phyloP scores from a whole-genome alignment of 2,797 vertebrate species.

The Cryptoblepharus egeriae region DNA sequence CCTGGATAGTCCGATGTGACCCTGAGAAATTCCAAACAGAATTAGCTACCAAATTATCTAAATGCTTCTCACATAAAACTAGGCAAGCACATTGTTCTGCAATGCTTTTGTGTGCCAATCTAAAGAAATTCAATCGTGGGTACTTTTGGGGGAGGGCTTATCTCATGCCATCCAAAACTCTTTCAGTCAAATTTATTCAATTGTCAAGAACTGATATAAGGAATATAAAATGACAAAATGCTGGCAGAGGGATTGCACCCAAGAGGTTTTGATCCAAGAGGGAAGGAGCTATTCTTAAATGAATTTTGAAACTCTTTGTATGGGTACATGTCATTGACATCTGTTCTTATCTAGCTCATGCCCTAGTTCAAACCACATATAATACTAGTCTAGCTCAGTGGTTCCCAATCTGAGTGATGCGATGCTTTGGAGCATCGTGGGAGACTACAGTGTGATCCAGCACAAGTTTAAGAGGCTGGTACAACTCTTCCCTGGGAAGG shows the following conservation, averaged over 20 bases:
- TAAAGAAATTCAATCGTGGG: not conserved
- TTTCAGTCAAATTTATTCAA: not conserved
- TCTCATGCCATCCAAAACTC: not conserved
- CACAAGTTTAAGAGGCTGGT: too few species aligned
- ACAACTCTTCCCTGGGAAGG: too few species aligned
- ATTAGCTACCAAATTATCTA: not conserved
- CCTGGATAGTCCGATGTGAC: not conserved
- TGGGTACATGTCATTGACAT: not conserved
- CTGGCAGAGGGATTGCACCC: not conserved
- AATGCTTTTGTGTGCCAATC: not conserved
- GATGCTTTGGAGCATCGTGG: too few species aligned
- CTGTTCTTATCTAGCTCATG: not conserved
- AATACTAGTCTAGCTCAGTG: not conserved
- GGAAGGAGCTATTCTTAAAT: not conserved
- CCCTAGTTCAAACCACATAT: not conserved
- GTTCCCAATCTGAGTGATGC: too few species aligned
- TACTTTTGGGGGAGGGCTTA: not conserved
- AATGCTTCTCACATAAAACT: not conserved
- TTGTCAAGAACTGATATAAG: not conserved
- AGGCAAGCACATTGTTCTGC: conserved; percentile 2
- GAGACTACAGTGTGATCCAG: too few species aligned
- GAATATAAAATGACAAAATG: not conserved
- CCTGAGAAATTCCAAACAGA: conserved; percentile 9
- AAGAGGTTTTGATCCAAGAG: not conserved
- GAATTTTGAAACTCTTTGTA: not conserved